These are phyloP conservation scores for Lindbergichthys nudifrons DNA, from an alignment of 2,797 vertebrate genomes.

Conservation along the genomic window DNA sequence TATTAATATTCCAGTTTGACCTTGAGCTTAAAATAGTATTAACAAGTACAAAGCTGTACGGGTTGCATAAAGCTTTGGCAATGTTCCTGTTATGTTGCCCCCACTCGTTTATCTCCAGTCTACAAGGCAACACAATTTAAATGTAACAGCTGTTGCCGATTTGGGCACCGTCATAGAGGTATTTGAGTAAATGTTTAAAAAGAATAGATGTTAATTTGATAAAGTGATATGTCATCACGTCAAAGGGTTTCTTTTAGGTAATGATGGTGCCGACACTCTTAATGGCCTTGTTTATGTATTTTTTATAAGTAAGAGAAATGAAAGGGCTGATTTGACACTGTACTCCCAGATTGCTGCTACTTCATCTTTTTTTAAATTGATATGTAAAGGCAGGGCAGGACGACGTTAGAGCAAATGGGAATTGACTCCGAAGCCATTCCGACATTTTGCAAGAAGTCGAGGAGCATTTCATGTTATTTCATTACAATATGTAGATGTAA, in stretches of 20 bases:
- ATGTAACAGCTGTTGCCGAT: slow-evolving; percentile 34
- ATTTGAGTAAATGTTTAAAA: slow-evolving; percentile 18
- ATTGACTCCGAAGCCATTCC: slow-evolving; percentile 23
- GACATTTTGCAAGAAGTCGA: slow-evolving; percentile 1
- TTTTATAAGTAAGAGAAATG: slow-evolving; percentile 13
- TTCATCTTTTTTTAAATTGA: slow-evolving; percentile 7
- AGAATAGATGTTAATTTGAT: slow-evolving; percentile 22
- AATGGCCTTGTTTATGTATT: slow-evolving; percentile 35
- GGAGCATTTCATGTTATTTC: background rate
- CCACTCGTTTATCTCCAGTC: background rate
- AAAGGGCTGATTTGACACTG: slow-evolving; percentile 18
- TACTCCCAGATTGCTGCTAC: slow-evolving; percentile 10
- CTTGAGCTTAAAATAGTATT: background rate
- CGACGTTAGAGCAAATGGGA: slow-evolving; percentile 4
- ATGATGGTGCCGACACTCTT: slow-evolving; percentile 8
- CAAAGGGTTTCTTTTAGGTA: slow-evolving; percentile 20
- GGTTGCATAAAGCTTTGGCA: background rate
- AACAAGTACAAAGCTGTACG: background rate
- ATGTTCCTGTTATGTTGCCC: background rate
- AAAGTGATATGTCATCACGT: slow-evolving; percentile 11
- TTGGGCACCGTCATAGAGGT: slow-evolving; percentile 20
- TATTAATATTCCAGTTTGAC: background rate
- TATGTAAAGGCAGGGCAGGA: slow-evolving; percentile 3
- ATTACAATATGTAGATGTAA: background rate
- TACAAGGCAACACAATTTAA: slow-evolving; percentile 3